Percentiles rank a stretch among this genome's conserved stretches.
Conservation (phyloP, 2,888 invertebrate genomes). For the Clusia tigrina region DNA sequence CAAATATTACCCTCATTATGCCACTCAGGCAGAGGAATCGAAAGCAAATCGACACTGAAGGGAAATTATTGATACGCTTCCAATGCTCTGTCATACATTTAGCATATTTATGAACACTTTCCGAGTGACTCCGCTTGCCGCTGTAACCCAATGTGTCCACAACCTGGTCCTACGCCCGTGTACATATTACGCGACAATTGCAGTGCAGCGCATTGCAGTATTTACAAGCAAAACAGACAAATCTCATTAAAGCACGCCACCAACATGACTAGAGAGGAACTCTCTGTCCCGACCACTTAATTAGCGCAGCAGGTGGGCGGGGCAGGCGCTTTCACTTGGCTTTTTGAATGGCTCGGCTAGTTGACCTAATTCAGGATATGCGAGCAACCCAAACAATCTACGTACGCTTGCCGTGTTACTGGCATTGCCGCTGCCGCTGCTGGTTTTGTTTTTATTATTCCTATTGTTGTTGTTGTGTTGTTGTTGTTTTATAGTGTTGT, state of each 20-base stretch:
- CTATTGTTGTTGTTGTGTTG: too few relatives aligned
- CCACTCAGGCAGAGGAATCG: too few relatives aligned
- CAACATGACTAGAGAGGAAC: not conserved
- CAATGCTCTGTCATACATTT: too few relatives aligned
- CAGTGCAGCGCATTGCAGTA: not conserved
- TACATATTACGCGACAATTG: not conserved
- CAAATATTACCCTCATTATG: too few relatives aligned
- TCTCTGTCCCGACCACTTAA: not conserved
- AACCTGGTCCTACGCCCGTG: not conserved
- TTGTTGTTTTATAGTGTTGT: too few relatives aligned
- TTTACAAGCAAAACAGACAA: not conserved
- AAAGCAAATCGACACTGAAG: too few relatives aligned
- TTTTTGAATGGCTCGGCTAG: not conserved
- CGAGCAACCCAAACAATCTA: too few relatives aligned
- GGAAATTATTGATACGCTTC: too few relatives aligned
- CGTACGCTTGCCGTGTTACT: too few relatives aligned
- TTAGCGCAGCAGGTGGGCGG: conserved; percentile 1
- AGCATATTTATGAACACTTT: not conserved
- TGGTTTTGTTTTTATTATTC: too few relatives aligned
- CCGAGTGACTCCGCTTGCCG: not conserved
- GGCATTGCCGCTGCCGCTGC: too few relatives aligned
- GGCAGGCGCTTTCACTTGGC: not conserved
- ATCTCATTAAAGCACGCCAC: not conserved
- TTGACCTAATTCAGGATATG: conserved; percentile 2
- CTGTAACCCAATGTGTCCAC: not conserved